These are phyloP conservation scores for Tetrapedia diversipes DNA, from an alignment of 2,888 invertebrate species.

Conservation along the genomic window DNA sequence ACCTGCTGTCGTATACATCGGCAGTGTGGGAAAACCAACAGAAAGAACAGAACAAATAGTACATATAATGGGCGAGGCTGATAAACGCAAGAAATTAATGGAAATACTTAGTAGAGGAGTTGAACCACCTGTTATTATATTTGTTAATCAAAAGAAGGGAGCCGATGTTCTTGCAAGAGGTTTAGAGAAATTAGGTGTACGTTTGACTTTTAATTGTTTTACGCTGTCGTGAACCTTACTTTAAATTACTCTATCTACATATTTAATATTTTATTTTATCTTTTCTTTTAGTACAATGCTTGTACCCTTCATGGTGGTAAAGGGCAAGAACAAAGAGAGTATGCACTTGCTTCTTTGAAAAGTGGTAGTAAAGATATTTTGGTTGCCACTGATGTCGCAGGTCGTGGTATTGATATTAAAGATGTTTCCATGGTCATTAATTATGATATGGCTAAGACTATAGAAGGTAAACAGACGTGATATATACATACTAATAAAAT, in stretches of 20 bases:
- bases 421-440: slow-evolving; percentile 99
- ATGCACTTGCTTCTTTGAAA: slow-evolving; percentile 97
- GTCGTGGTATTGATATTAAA: slow-evolving; percentile 99
- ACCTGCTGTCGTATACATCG: slow-evolving; percentile 98
- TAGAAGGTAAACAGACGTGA: slow-evolving; percentile 89
- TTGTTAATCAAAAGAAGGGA: slow-evolving; percentile 99
- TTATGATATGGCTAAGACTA: slow-evolving; percentile 99
- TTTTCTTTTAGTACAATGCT: slow-evolving; percentile 90
- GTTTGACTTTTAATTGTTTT: slow-evolving; percentile 67
- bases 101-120: slow-evolving; percentile 95
- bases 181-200: slow-evolving; percentile 95
- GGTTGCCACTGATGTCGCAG: slow-evolving; percentile 99
- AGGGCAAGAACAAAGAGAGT: slow-evolving; percentile 99
- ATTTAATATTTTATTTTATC: neutral
- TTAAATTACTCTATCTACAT: neutral
- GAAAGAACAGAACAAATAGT: slow-evolving; percentile 99
- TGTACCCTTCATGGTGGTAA: slow-evolving; percentile 99
- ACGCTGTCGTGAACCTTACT: neutral
- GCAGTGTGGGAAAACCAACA: slow-evolving; percentile 97
- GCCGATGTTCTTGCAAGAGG: slow-evolving; percentile 99
- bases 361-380: slow-evolving; percentile 98
- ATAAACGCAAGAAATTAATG: slow-evolving; percentile 98
- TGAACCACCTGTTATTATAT: slow-evolving; percentile 99
- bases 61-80: slow-evolving; percentile 96
- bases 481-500: slow-evolving; percentile 1